Percentiles rank a stretch among this genome's conserved stretches.
These are phyloP conservation scores for Toxotes jaculatrix DNA, from an alignment of 2,113 vertebrate genomes.

Conservation along the genomic window DNA sequence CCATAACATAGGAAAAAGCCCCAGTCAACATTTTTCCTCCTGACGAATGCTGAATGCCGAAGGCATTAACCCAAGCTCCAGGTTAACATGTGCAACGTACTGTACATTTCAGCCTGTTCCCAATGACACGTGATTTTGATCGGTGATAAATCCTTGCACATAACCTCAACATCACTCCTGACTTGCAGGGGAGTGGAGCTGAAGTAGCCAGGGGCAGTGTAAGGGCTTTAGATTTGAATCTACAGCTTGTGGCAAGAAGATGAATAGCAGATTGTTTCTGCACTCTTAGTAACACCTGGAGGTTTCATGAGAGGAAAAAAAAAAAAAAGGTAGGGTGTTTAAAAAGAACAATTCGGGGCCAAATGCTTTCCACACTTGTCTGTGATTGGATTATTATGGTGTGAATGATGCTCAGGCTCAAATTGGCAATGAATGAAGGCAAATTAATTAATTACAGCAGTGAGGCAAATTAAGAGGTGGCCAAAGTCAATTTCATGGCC, in stretches of 20 bases:
- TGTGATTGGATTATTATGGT: slow-evolving; percentile 65
- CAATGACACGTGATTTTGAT: slow-evolving; percentile 45
- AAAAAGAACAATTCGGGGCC: slow-evolving; percentile 17
- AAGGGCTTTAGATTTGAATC: slow-evolving; percentile 62
- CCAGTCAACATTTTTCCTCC: background rate
- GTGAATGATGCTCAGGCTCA: slow-evolving; percentile 32
- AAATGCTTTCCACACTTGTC: slow-evolving; percentile 17
- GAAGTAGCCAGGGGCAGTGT: slow-evolving; percentile 35
- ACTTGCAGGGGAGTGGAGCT: slow-evolving; percentile 28
- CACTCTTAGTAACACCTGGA: slow-evolving; percentile 15
- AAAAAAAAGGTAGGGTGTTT: background rate
- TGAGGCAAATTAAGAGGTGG: slow-evolving; percentile 66
- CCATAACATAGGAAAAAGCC: background rate
- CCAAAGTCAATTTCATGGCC: slow-evolving; percentile 74
- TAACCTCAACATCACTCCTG: slow-evolving; percentile 19
- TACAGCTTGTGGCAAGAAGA: slow-evolving; percentile 34
- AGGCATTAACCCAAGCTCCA: slow-evolving; percentile 33
- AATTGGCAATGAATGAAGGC: slow-evolving; percentile 68
- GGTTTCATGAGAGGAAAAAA: slow-evolving; percentile 2
- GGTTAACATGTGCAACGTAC: slow-evolving; percentile 33
- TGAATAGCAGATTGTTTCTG: slow-evolving; percentile 31
- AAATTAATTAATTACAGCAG: slow-evolving; percentile 76
- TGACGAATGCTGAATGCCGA: slow-evolving; percentile 14
- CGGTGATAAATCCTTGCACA: slow-evolving; percentile 53
- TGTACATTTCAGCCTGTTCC: slow-evolving; percentile 10